Conservation (phyloP, 2,113 vertebrate genomes). For the Actenoides hombroni region DNA sequence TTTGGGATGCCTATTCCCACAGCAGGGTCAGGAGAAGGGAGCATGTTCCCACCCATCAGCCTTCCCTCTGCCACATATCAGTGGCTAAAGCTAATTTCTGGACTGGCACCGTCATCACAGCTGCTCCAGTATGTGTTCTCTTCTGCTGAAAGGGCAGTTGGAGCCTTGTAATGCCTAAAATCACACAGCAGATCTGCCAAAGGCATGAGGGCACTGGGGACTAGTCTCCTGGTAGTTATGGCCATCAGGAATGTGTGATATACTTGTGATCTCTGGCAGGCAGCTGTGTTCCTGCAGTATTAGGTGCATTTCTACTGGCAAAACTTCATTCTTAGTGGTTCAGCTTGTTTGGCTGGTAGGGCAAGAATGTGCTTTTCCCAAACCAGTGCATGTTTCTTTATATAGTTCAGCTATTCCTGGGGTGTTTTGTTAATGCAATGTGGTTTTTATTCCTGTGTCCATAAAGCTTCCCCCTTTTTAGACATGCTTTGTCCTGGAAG, state of each 20-base stretch:
- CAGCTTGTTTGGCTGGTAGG: constrained; percentile 5
- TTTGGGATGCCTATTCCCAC: neutral
- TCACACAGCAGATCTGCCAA: neutral
- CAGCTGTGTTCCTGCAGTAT: neutral
- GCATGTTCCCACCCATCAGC: neutral
- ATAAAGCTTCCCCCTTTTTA: neutral
- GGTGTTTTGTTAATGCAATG: neutral
- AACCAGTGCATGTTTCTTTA: neutral
- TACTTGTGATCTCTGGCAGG: neutral
- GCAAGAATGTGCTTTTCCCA: constrained; percentile 13
- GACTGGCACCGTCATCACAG: neutral
- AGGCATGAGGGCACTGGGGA: neutral
- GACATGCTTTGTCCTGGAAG: neutral
- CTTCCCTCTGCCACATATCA: neutral
- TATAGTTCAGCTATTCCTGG: neutral
- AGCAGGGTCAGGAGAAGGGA: neutral
- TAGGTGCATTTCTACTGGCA: neutral
- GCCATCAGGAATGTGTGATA: neutral
- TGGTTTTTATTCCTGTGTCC: neutral
- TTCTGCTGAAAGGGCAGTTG: neutral
- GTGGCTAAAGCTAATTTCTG: neutral
- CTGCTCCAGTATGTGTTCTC: neutral
- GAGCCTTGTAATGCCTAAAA: neutral
- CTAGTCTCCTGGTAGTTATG: neutral
- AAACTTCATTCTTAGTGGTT: neutral